These are phyloP conservation scores for Reticulitermes speratus DNA, from an alignment of 1,140 invertebrate species.

Conservation along the genomic window DNA sequence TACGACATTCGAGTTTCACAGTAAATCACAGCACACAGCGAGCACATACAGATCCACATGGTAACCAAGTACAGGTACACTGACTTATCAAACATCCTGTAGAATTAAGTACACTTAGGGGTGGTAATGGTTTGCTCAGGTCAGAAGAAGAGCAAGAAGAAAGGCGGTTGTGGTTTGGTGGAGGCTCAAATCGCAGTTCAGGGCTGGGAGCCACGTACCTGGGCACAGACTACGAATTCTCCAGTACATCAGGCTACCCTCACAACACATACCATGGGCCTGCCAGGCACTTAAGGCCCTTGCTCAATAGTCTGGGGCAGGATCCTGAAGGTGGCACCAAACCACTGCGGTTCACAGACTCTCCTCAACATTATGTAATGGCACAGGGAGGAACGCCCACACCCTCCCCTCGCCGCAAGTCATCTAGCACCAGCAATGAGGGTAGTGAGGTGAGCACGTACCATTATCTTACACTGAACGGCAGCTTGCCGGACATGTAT, in stretches of 20 bases:
- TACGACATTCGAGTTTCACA: no score
- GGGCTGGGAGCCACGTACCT: slow-evolving; percentile 60
- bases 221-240: slow-evolving; percentile 59
- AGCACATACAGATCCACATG: no score
- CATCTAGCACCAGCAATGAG: slow-evolving; percentile 62
- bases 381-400: slow-evolving; percentile 53
- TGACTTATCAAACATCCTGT: no score
- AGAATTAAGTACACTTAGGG: not conserved
- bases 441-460: slow-evolving; percentile 42
- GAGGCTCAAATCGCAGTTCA: slow-evolving; percentile 26
- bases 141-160: slow-evolving; percentile 45
- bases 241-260: slow-evolving; percentile 60
- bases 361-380: slow-evolving; percentile 58
- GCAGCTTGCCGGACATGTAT: no score
- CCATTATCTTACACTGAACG: no score
- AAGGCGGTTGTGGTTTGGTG: slow-evolving; percentile 44
- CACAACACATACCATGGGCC: slow-evolving; percentile 92
- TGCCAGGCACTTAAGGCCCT: slow-evolving; percentile 70
- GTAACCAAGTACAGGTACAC: no score
- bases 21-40: no score
- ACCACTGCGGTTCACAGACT: slow-evolving; percentile 74
- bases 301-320: slow-evolving; percentile 53
- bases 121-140: slow-evolving; percentile 32
- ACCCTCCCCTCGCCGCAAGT: slow-evolving; percentile 67
- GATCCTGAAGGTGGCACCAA: slow-evolving; percentile 45